Base-by-base conservation (phyloP, 2,113 vertebrate genomes). In the Corythornis madagascariensis region DNA sequence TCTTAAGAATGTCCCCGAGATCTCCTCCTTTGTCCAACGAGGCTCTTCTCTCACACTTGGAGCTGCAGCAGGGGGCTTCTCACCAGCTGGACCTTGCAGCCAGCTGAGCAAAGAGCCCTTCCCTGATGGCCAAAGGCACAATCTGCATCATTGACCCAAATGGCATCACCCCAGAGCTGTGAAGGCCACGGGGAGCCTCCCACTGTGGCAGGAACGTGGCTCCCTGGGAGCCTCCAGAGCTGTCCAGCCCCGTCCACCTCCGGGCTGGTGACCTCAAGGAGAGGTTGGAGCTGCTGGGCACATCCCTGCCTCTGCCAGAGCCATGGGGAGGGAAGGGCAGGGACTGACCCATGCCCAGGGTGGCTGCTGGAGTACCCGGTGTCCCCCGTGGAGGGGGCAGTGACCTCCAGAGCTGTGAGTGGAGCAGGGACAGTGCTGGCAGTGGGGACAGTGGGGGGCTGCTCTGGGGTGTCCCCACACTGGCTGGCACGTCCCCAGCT, bases 91-190 rank as follows among this genome's bases (percentile, higher is more conserved):
- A 26, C 2, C 1, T 6, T 7, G 38, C n/a, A 6, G 56, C 0
- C 29, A 65, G 70, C 57, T 43, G 47, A 55, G 55, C 15, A 29
- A 35, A 43, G 56, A 65, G 56, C 80, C 80, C 56, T 75, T n/a
- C 75, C 43, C 38, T 6, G 1, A 8, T 2, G 6, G 0, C 11
- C 7, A 47, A 59, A 38, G 42, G 16, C 10, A 4, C 47, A 48
- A 48, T 48, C 47, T 48, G 47, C 47, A 12, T 29, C 29, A 7
- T 2, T 24, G 25, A 35, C 6, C 26, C 56, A 14, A 20, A 66
- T 16, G 31, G 29, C 45, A 25, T 6, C 25, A 33, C 26, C 7
- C 0, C 1, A 14, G 55, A 6, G 12, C 5, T 2, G 10, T 26
- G 65, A n/a, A 14, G 65, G 13, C 26, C 22, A 4, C 6, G 2